A percentile compares a stretch with the other conserved stretches of the same genome.
phyloP scores from a whole-genome alignment of 2,797 vertebrate genomes.

The Falco novaeseelandiae region DNA sequence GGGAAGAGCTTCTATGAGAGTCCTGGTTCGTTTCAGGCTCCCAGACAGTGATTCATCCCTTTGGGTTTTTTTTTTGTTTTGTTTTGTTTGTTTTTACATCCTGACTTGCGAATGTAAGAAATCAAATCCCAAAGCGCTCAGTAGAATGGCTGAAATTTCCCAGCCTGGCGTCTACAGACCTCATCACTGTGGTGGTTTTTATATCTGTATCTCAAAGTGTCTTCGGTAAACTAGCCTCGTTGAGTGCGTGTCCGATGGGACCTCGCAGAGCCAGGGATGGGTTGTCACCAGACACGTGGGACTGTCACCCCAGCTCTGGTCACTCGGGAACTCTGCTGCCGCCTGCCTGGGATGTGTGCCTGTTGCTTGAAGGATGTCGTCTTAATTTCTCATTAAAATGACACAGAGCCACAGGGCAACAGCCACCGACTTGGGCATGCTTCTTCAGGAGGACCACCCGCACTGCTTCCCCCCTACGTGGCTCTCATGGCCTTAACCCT shows the following conservation, averaged over 20 bases:
- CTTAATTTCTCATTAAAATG: not conserved
- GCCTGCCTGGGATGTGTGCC: not conserved
- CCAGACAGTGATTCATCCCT: not conserved
- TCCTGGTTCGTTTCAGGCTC: not conserved
- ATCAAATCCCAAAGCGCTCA: conserved; percentile 19
- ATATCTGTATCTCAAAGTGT: not conserved
- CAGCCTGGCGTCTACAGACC: conserved; percentile 35
- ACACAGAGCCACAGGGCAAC: not conserved
- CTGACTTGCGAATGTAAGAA: not conserved
- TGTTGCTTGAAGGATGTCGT: not conserved
- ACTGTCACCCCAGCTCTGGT: not conserved
- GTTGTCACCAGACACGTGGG: rapidly evolving
- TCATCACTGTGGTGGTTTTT: conserved; percentile 54
- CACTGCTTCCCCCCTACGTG: not conserved
- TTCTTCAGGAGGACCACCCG: not conserved
- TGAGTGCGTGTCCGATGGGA: rapidly evolving
- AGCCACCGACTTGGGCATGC: not conserved
- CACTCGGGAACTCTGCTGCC: not conserved
- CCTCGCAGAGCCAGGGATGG: not conserved
- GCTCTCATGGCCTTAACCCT: not conserved
- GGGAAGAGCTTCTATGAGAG: not conserved
- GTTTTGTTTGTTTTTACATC: not conserved
- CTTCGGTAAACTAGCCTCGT: not conserved
- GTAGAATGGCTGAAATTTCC: not conserved
- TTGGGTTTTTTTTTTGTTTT: not conserved